phyloP scores from a whole-genome alignment of 2,113 vertebrate species.

The Ailurus styani region DNA sequence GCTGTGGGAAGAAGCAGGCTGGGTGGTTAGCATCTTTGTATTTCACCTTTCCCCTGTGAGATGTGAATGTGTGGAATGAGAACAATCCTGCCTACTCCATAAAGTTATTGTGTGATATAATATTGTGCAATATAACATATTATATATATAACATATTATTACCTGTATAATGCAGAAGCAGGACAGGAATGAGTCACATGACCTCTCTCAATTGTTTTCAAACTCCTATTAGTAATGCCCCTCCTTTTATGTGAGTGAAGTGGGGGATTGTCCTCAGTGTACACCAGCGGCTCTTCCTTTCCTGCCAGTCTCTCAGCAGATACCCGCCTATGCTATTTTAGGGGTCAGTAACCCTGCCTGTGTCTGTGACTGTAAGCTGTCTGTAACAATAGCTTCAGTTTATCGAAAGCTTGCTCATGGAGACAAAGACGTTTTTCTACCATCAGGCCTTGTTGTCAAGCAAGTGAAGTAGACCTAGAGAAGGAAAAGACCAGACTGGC shows the following conservation, averaged over 20 bases:
- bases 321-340: not conserved
- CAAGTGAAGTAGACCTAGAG: not conserved
- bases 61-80: not conserved
- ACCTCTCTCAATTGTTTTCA: not conserved
- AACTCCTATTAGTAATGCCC: not conserved
- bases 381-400: not conserved
- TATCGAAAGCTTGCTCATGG: not conserved
- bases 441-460: not conserved
- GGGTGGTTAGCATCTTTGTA: not conserved
- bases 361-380: not conserved
- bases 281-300: not conserved
- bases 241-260: not conserved
- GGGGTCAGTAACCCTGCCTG: not conserved
- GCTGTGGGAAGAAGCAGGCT: not conserved
- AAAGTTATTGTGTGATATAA: not conserved
- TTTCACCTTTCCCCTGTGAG: not conserved
- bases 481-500: not conserved
- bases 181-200: not conserved
- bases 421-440: not conserved
- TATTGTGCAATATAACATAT: too few species aligned
- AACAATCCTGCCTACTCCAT: not conserved
- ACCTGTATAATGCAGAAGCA: not conserved
- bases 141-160: not conserved
- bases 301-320: not conserved
- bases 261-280: not conserved